These are phyloP conservation scores for Nemotelus nigrinus DNA, from an alignment of 2,888 invertebrate genomes.

Conservation along the genomic window DNA sequence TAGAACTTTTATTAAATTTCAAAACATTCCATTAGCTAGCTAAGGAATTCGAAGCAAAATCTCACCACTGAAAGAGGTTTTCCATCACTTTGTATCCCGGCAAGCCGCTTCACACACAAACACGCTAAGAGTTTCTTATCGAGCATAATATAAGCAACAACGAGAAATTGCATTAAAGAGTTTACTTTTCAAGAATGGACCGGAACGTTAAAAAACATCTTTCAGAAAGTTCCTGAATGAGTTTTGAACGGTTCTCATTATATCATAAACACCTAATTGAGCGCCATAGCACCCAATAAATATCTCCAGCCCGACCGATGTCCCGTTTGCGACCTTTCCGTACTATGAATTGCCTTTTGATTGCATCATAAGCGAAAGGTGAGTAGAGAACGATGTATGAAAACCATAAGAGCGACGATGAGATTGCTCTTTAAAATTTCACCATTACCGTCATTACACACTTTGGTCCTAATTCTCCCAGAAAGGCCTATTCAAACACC, in stretches of 20 bases:
- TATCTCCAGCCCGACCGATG: neutral
- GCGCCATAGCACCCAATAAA: neutral
- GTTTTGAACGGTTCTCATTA: neutral
- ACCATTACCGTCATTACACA: conserved; percentile 31
- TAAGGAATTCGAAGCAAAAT: conserved; percentile 30
- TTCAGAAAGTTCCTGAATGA: neutral
- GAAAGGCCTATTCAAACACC: neutral
- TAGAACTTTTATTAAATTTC: conserved; percentile 42
- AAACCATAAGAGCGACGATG: conserved; percentile 3
- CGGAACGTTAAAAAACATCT: neutral
- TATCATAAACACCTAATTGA: conserved; percentile 7
- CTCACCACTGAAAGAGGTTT: conserved; percentile 4
- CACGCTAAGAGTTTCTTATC: neutral
- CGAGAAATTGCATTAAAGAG: too few relatives aligned
- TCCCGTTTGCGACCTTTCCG: neutral
- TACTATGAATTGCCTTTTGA: conserved; percentile 6
- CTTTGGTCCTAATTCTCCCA: conserved; percentile 22
- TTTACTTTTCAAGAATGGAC: too few relatives aligned
- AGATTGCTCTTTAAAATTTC: conserved; percentile 8
- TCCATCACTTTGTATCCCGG: neutral
- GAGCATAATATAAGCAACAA: neutral
- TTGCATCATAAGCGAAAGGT: conserved; percentile 28
- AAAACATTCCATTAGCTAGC: conserved; percentile 34
- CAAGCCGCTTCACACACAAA: neutral
- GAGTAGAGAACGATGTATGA: neutral